Evolutionary conservation across 2,113 vertebrate species (phyloP), one percentile per base, ranked within the genome.

Genomic region (Callaeas wilsoni): DNA sequence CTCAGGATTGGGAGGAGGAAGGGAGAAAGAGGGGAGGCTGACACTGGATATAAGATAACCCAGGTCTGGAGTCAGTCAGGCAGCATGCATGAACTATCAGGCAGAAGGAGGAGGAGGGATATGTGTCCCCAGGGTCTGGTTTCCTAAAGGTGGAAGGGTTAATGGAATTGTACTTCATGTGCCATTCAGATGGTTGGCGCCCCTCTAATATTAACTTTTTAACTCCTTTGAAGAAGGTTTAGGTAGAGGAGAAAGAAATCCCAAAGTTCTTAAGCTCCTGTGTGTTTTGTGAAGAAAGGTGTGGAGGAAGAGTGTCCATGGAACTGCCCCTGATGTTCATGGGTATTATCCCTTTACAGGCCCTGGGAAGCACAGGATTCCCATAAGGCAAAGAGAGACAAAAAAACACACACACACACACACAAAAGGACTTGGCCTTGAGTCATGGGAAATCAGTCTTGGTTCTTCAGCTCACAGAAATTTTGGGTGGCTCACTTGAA

Each of bases 31-130:
- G 21, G 20, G 49, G 47, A 67, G 16, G 19, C 25, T 83, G 33
- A 21, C 2, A 5, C 1, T n/a, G 25, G 37, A 11, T 26, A 1
- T 22, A 39, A 63, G 4, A 41, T 17, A 49, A 30, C 3, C 4
- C 2, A 3, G 7, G 6, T 71, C 35, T 75, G 35, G 30, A 74
- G 44, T 4, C 6, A 44, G 3, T 32, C 39, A 64, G 27, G 25
- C 23, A 85, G 71, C 14, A 52, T 25, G 6, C 23, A 6, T 5
- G 13, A 37, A 4, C 21, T 39, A 3, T 49, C 35, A 60, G 30
- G n/a, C 30, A 92, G 64, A 50, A 0, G 9, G 14, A 80, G 50
- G 12, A 89, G 9, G 9, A 14, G 13, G 5, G 2, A 30, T 35
- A 14, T 33, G n/a, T 53, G 17, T 35, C 30, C 56, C 37, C 19